Evolutionary conservation across 1,140 invertebrate genomes (phyloP).

Genomic region (Pectinophora gossypiella): DNA sequence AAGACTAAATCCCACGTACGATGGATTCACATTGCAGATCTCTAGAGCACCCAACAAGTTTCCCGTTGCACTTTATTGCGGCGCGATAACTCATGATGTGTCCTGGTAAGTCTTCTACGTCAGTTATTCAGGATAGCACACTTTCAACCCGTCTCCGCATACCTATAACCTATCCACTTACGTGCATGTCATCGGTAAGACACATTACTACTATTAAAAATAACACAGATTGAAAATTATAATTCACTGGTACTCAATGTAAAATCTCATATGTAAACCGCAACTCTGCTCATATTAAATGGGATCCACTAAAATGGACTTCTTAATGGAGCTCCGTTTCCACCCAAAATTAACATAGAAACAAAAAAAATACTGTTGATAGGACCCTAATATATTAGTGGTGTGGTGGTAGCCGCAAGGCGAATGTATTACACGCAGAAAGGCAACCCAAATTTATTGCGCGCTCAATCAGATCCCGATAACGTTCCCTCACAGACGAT

Average conservation of each 20-base stretch:
- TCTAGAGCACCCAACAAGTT: background rate
- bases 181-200: too few relatives aligned
- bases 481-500: conserved; percentile 14
- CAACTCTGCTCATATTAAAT: too few relatives aligned
- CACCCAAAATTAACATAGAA: background rate
- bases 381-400: background rate
- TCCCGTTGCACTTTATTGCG: background rate
- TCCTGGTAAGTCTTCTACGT: background rate
- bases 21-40: too few relatives aligned
- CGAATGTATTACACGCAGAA: conserved; percentile 18
- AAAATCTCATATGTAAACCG: too few relatives aligned
- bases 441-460: conserved; percentile 40
- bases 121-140: background rate
- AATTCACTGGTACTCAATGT: too few relatives aligned
- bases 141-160: background rate
- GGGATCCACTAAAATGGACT: too few relatives aligned
- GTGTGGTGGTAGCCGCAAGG: background rate
- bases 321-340: too few relatives aligned
- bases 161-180: too few relatives aligned
- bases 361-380: background rate
- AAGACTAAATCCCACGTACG: too few relatives aligned
- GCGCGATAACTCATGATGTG: background rate
- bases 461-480: conserved; percentile 32
- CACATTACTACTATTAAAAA: too few relatives aligned
- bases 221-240: too few relatives aligned